Evolutionary conservation across 2,888 invertebrate species (phyloP).

Genomic region (Idaea dimidiata): DNA sequence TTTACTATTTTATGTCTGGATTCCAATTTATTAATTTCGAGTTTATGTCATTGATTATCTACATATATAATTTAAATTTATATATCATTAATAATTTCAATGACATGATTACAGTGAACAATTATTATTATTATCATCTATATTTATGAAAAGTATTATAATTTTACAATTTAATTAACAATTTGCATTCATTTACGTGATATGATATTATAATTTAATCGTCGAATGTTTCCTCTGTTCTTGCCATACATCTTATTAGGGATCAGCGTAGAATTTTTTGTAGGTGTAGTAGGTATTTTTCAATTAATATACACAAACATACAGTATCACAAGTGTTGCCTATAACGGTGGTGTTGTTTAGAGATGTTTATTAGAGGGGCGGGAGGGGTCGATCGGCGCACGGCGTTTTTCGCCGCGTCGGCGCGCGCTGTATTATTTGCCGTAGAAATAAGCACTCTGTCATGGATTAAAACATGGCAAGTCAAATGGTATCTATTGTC

Average conservation of each 20-base stretch:
- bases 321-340: conserved; percentile 73
- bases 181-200: conserved; percentile 59
- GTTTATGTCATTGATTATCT: conserved; percentile 55
- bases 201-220: conserved; percentile 41
- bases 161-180: conserved; percentile 49
- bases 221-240: conserved; percentile 73
- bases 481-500: conserved; percentile 80
- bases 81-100: conserved; percentile 56
- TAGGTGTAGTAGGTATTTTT: conserved; percentile 71
- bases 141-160: conserved; percentile 58
- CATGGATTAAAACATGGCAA: conserved; percentile 65
- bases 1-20: conserved; percentile 80
- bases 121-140: conserved; percentile 38
- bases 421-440: conserved; percentile 73
- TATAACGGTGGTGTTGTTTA: conserved; percentile 70
- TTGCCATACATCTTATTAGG: conserved; percentile 78
- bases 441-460: conserved; percentile 75
- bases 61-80: conserved; percentile 39
- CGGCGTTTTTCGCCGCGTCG: conserved; percentile 58
- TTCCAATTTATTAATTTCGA: conserved; percentile 73
- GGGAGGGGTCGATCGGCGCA: conserved; percentile 37
- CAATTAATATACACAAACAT: conserved; percentile 75
- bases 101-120: conserved; percentile 33
- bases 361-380: conserved; percentile 69
- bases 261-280: conserved; percentile 71